Evolutionary conservation across 2,888 invertebrate species (phyloP).

Genomic region (Leucophora obtusa): DNA sequence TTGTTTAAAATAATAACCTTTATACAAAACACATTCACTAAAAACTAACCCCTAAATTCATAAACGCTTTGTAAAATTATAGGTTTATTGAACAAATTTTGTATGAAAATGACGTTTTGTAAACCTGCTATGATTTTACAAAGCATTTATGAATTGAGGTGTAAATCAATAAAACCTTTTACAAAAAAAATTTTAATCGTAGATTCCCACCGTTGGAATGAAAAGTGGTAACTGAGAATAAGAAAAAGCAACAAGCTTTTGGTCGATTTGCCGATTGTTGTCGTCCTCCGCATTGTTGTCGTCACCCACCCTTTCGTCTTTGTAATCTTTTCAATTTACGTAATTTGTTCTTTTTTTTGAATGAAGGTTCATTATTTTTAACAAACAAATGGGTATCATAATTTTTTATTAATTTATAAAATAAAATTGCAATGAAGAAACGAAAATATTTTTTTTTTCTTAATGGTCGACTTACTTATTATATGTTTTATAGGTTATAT

Average conservation of each 20-base stretch:
- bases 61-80: too few relatives aligned
- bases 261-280: not conserved
- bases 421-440: constrained; percentile 21
- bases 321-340: constrained; percentile 23
- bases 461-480: constrained; percentile 29
- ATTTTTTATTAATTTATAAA: constrained; percentile 24
- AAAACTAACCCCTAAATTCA: too few relatives aligned
- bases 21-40: too few relatives aligned
- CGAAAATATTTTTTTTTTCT: not conserved
- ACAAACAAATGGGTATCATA: constrained; percentile 12
- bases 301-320: not conserved
- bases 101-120: too few relatives aligned
- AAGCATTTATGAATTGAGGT: too few relatives aligned
- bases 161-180: not conserved
- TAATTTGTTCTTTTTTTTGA: constrained; percentile 24
- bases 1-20: too few relatives aligned
- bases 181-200: not conserved
- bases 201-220: not conserved
- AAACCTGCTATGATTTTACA: too few relatives aligned
- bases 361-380: not conserved
- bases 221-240: not conserved
- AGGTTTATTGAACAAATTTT: too few relatives aligned
- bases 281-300: not conserved
- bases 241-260: not conserved
- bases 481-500: constrained; percentile 4